phyloP scores from a whole-genome alignment of 2,797 vertebrate species.

The Cryptoprocta ferox region DNA sequence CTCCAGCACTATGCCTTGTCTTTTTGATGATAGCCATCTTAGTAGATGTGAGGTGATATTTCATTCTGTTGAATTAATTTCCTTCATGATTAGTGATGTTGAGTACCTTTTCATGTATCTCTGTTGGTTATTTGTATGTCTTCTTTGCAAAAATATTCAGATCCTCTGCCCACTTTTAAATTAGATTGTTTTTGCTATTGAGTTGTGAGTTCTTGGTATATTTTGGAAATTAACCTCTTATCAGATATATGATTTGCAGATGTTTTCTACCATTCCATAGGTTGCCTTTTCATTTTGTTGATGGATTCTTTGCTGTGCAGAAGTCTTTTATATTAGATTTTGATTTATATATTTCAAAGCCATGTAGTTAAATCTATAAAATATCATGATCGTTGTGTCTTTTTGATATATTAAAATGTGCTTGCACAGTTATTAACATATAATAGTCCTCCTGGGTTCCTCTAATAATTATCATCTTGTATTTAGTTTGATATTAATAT shows the following conservation, averaged over 20 bases:
- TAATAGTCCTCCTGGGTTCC: background rate
- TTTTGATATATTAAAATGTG: background rate
- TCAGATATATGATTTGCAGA: background rate
- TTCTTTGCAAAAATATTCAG: background rate
- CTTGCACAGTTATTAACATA: background rate
- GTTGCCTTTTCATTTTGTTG: background rate
- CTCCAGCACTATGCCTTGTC: background rate
- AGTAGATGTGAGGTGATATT: background rate
- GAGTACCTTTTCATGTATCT: background rate
- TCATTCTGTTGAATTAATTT: background rate
- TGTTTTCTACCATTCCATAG: background rate
- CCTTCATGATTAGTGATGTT: background rate
- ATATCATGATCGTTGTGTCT: background rate
- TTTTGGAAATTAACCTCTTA: background rate
- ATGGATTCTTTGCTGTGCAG: background rate
- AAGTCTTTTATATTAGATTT: background rate
- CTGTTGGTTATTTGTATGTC: background rate
- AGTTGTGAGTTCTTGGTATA: background rate
- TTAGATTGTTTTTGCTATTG: background rate
- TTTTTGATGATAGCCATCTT: background rate
- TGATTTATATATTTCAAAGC: background rate
- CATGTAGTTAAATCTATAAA: background rate
- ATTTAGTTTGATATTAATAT: background rate
- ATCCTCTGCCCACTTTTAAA: background rate
- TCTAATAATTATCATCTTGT: background rate